phyloP scores from a whole-genome alignment of 2,113 vertebrate genomes.

The Corydoras maculifer region DNA sequence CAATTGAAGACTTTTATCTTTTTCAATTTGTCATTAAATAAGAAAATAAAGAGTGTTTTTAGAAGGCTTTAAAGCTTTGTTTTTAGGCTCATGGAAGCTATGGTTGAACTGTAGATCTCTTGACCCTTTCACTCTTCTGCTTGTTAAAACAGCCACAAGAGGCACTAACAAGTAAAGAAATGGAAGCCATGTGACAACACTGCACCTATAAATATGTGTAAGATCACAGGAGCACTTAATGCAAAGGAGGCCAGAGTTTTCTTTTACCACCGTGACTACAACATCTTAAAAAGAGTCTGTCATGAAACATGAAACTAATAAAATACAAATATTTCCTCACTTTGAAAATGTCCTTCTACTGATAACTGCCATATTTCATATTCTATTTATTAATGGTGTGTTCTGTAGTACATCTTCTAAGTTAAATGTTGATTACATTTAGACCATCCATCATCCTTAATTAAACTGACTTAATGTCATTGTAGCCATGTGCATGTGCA shows the following conservation, averaged over 20 bases:
- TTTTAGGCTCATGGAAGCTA: conserved; percentile 14
- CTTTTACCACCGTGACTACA: conserved; percentile 72
- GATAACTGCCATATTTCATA: too few relatives aligned
- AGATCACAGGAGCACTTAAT: conserved; percentile 73
- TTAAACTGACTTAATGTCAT: too few relatives aligned
- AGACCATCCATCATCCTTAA: too few relatives aligned
- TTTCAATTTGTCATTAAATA: too few relatives aligned
- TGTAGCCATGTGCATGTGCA: too few relatives aligned
- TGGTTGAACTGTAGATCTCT: conserved; percentile 45
- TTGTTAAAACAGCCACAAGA: conserved; percentile 69
- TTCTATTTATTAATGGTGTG: too few relatives aligned
- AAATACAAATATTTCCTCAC: conserved; percentile 67
- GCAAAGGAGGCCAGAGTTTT: conserved; percentile 60
- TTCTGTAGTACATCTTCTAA: background rate
- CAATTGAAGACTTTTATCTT: too few relatives aligned
- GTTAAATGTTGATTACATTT: too few relatives aligned
- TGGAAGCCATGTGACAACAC: conserved; percentile 75
- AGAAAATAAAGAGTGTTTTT: too few relatives aligned
- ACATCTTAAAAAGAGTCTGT: conserved; percentile 70
- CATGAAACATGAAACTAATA: conserved; percentile 74
- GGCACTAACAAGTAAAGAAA: conserved; percentile 68
- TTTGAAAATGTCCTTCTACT: conserved; percentile 44
- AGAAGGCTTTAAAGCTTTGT: too few relatives aligned
- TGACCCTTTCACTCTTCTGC: conserved; percentile 66
- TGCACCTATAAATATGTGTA: conserved; percentile 71